Conservation (phyloP, 1,140 invertebrate species). For the Adelges cooleyi region DNA sequence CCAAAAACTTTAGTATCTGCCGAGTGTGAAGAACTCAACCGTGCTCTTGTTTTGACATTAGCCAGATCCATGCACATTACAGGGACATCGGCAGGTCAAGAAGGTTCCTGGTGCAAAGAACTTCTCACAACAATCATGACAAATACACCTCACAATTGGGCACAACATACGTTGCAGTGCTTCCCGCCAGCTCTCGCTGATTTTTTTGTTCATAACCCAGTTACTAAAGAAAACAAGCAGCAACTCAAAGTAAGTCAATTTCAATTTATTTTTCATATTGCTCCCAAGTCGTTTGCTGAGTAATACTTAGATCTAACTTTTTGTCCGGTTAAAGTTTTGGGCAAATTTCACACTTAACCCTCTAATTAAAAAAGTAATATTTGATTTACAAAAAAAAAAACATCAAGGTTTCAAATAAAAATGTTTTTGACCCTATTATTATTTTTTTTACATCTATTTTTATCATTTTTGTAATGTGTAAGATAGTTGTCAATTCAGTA, state of each 20-base stretch:
- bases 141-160: constrained; percentile 89
- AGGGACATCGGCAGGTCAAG: constrained; percentile 48
- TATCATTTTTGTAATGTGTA: too few species aligned
- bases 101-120: constrained; percentile 80
- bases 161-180: constrained; percentile 78
- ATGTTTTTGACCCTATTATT: too few species aligned
- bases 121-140: constrained; percentile 81
- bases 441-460: too few species aligned
- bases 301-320: too few species aligned
- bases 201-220: constrained; percentile 70
- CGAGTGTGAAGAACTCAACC: constrained; percentile 89
- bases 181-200: constrained; percentile 81
- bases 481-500: too few species aligned
- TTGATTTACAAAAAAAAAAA: too few species aligned
- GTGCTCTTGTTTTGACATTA: constrained; percentile 81
- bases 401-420: too few species aligned
- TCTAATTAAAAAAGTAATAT: too few species aligned
- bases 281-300: too few species aligned
- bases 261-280: not conserved
- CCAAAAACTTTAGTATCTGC: constrained; percentile 78
- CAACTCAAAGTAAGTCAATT: constrained; percentile 52
- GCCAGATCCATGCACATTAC: constrained; percentile 85
- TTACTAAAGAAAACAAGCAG: constrained; percentile 80
- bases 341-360: too few species aligned
- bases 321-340: too few species aligned